Percentiles rank a stretch among this genome's conserved stretches.
phyloP scores from a whole-genome alignment of 2,888 invertebrate genomes.

The Lasioglossum villosulum region DNA sequence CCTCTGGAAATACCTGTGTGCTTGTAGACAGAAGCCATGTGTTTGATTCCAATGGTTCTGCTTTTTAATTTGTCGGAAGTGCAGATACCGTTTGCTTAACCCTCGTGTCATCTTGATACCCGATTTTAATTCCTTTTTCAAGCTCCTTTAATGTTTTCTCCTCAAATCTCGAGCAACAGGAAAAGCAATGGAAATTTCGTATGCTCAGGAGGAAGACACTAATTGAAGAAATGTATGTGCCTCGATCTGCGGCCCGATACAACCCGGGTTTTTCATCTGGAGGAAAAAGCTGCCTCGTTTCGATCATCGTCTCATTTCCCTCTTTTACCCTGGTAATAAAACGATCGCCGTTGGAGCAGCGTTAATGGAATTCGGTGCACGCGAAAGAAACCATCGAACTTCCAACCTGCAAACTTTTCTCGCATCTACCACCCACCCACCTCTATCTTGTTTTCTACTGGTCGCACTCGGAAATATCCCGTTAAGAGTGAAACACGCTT shows the following conservation, averaged over 20 bases:
- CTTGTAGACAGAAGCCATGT: not conserved
- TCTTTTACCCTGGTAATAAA: not conserved
- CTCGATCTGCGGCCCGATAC: not conserved
- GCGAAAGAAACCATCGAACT: conserved; percentile 25
- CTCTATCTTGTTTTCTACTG: conserved; percentile 4
- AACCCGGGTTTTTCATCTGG: not conserved
- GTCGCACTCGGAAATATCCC: conserved; percentile 24
- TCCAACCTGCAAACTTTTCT: not conserved
- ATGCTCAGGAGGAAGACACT: too few relatives aligned
- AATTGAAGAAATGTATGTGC: not conserved
- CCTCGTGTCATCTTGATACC: not conserved
- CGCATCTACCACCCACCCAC: not conserved
- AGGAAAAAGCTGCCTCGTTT: not conserved
- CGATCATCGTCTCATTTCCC: conserved; percentile 23
- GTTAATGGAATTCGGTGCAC: conserved; percentile 32
- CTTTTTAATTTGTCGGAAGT: not conserved
- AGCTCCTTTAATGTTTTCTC: not conserved
- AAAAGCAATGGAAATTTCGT: not conserved
- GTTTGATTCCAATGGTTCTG: not conserved
- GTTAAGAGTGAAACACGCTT: conserved; percentile 32
- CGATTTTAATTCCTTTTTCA: not conserved
- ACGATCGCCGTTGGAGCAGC: conserved; percentile 10
- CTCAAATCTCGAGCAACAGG: not conserved
- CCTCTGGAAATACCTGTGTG: not conserved
- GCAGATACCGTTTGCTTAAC: not conserved